Conservation (phyloP, 2,888 invertebrate genomes). For the Drosophila melanosoma region DNA sequence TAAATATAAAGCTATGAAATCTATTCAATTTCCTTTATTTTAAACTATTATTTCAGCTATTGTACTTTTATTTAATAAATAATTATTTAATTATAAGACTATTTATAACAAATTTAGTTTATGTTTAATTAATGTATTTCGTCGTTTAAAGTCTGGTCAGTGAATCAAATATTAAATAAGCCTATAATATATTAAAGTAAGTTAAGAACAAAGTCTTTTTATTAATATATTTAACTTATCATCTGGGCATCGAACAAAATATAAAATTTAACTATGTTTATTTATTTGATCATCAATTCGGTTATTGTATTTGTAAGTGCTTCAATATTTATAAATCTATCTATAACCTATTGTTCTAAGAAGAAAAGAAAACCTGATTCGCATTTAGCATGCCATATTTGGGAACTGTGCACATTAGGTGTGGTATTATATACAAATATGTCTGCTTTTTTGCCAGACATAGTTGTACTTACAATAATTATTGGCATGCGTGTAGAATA, state of each 20-base stretch:
- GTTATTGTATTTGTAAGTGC: background rate
- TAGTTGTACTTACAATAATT: constrained; percentile 3
- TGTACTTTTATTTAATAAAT: background rate
- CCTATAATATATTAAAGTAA: background rate
- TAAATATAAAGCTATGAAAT: too few relatives aligned
- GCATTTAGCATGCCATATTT: constrained; percentile 7
- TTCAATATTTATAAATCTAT: background rate
- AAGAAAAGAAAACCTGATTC: constrained; percentile 7
- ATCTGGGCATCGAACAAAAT: background rate
- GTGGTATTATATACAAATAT: constrained; percentile 2
- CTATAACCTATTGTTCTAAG: background rate
- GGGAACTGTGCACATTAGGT: constrained; percentile 1
- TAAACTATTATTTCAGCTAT: background rate
- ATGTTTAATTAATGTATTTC: background rate
- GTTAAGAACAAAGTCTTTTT: background rate
- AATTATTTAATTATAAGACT: background rate
- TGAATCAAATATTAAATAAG: background rate
- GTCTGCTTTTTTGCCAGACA: constrained; percentile 1
- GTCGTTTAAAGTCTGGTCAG: background rate
- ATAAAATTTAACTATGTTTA: background rate
- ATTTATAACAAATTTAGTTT: background rate
- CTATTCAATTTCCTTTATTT: background rate
- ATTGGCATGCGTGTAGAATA: background rate
- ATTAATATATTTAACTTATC: background rate
- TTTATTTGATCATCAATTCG: background rate